Evolutionary conservation across 2,113 vertebrate genomes (phyloP).

Genomic region (Buteo buteo): DNA sequence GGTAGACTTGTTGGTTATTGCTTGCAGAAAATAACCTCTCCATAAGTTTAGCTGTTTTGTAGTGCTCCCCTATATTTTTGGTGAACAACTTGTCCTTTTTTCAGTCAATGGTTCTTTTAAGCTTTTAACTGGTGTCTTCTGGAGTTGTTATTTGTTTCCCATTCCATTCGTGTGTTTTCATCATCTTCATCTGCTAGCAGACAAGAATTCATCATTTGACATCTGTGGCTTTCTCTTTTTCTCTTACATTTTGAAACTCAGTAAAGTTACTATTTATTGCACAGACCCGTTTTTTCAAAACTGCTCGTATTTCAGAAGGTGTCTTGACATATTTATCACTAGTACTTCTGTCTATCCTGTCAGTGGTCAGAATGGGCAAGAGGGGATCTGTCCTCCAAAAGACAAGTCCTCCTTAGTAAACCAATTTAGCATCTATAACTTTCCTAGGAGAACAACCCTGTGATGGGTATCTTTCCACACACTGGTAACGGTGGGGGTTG

Average conservation of each 20-base stretch:
- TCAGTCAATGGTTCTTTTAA: background rate
- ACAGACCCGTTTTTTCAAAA: background rate
- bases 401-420: background rate
- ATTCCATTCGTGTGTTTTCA: background rate
- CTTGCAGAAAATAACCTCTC: background rate
- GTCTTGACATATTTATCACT: background rate
- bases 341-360: background rate
- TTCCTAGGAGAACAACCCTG: background rate
- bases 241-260: background rate
- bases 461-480: background rate
- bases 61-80: background rate
- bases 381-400: background rate
- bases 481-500: background rate
- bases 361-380: background rate
- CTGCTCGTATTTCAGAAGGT: background rate
- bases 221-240: background rate
- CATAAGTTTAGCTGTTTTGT: background rate
- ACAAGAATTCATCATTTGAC: background rate
- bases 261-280: background rate
- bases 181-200: background rate
- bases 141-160: background rate
- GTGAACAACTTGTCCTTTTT: background rate
- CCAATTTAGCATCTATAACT: background rate
- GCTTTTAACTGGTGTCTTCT: background rate
- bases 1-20: background rate